Percentiles rank a stretch among this genome's conserved stretches.
Conservation (phyloP, 2,113 vertebrate species). For the Psittacara wagleri region DNA sequence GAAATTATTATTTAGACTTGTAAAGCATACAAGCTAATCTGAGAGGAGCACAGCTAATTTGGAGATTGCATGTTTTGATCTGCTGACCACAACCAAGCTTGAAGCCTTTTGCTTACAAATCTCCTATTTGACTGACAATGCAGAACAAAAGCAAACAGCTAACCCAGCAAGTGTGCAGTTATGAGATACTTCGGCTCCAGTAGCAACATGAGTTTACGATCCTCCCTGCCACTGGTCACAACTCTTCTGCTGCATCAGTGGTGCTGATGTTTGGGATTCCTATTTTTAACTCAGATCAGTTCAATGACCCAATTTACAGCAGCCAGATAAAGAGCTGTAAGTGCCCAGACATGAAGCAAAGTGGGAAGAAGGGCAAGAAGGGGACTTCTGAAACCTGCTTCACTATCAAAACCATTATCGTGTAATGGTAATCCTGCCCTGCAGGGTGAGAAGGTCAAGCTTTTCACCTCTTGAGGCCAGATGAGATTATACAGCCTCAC, state of each 20-base stretch:
- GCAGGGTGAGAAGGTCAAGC: neutral
- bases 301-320: neutral
- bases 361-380: neutral
- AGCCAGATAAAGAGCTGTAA: slow-evolving; percentile 28
- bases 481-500: neutral
- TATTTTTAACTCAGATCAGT: slow-evolving; percentile 40
- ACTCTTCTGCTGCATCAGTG: neutral
- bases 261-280: neutral
- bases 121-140: neutral
- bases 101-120: neutral
- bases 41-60: slow-evolving; percentile 11
- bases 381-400: neutral
- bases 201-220: neutral
- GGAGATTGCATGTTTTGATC: slow-evolving; percentile 7
- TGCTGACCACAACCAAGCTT: neutral
- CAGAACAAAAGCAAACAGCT: accelerated
- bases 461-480: neutral
- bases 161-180: accelerated
- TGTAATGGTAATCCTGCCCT: neutral
- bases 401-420: neutral
- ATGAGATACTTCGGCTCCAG: neutral
- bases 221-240: neutral
- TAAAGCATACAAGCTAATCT: slow-evolving; percentile 25
- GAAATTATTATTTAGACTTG: slow-evolving; percentile 37
- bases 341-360: neutral